Conservation (phyloP, 2,888 invertebrate species). For the Suillia variegata region DNA sequence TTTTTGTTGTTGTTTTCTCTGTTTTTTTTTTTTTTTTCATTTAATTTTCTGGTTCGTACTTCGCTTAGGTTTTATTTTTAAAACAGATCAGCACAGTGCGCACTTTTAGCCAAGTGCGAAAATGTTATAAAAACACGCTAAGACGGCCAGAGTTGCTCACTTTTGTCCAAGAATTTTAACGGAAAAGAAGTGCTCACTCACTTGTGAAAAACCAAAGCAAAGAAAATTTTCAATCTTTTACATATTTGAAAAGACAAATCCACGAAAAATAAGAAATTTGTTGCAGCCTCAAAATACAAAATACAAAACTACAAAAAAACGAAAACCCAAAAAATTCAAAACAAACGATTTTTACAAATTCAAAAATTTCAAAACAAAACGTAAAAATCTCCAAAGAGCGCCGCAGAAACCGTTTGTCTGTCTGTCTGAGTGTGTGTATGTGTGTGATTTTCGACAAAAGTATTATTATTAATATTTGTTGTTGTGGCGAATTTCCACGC, state of each 20-base stretch:
- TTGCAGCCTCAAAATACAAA: neutral
- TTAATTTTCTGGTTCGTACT: no score
- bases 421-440: slow-evolving; percentile 3
- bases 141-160: slow-evolving; percentile 50
- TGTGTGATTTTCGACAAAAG: slow-evolving; percentile 5
- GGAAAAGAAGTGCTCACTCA: slow-evolving; percentile 45
- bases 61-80: no score
- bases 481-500: slow-evolving; percentile 17
- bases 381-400: no score
- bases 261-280: neutral
- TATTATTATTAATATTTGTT: slow-evolving; percentile 13
- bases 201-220: no score
- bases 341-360: no score
- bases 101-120: neutral
- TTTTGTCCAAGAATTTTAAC: slow-evolving; percentile 56
- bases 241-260: neutral
- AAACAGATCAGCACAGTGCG: no score
- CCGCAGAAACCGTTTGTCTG: neutral
- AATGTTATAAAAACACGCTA: slow-evolving; percentile 44
- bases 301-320: neutral
- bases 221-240: no score
- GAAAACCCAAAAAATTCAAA: neutral
- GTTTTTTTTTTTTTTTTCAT: no score
- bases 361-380: no score
- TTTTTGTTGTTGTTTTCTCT: no score